Evolutionary conservation across 2,113 vertebrate species (phyloP).

Genomic region (Puntigrus tetrazona): DNA sequence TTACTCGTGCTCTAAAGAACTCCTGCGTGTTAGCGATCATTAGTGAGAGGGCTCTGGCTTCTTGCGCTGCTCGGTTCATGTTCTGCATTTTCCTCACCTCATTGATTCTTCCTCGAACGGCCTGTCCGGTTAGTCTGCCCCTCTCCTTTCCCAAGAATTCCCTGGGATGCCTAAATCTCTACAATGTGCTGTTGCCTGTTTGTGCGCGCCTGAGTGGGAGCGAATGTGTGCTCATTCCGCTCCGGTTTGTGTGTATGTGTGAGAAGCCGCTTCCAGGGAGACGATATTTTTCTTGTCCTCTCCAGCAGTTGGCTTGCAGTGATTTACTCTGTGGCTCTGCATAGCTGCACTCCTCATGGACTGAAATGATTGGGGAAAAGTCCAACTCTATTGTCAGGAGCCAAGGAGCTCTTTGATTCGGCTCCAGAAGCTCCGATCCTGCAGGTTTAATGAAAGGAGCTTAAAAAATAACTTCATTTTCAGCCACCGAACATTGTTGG

Average conservation of each 20-base stretch:
- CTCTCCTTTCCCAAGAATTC: neutral
- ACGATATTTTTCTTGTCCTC: slow-evolving; percentile 43
- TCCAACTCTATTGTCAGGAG: slow-evolving; percentile 33
- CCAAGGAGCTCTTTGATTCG: slow-evolving; percentile 49
- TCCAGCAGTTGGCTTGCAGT: slow-evolving; percentile 30
- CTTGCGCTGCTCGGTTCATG: neutral
- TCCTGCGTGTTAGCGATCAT: neutral
- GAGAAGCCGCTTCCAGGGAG: slow-evolving; percentile 15
- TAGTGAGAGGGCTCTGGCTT: slow-evolving; percentile 12
- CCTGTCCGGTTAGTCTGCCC: slow-evolving; percentile 38
- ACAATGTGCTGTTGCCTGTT: neutral
- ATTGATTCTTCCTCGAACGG: neutral
- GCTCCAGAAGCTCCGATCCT: slow-evolving; percentile 37
- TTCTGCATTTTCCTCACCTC: slow-evolving; percentile 2
- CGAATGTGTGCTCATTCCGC: neutral
- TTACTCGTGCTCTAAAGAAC: neutral
- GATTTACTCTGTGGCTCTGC: slow-evolving; percentile 43
- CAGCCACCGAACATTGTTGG: neutral
- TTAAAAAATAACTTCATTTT: slow-evolving; percentile 21
- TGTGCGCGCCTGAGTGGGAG: neutral
- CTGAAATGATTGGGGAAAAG: slow-evolving; percentile 31
- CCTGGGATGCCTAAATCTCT: slow-evolving; percentile 28
- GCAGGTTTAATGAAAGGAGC: slow-evolving; percentile 29
- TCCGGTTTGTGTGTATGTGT: slow-evolving; percentile 10
- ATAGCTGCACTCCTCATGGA: slow-evolving; percentile 36